Percentiles rank a stretch among this genome's conserved stretches.
These are phyloP conservation scores for Argyresthia albistria DNA, from an alignment of 2,888 invertebrate species.

Conservation along the genomic window DNA sequence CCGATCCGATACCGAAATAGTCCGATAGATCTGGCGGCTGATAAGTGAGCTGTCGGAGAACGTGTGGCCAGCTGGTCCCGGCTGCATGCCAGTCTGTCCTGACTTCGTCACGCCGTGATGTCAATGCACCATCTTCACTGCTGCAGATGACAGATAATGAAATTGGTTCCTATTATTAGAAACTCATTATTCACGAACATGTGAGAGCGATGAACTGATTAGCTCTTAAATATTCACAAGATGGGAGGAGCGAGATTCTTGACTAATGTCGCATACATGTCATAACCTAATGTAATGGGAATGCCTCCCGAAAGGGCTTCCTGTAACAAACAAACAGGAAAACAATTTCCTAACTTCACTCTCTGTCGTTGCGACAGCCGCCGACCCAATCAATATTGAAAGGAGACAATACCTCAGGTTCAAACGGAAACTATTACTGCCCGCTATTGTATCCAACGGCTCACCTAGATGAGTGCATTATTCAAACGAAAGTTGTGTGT, in stretches of 20 bases:
- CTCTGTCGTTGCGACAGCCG: conserved; percentile 32
- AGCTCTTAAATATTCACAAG: conserved; percentile 1
- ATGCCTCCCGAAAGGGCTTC: neutral
- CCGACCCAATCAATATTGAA: conserved; percentile 62
- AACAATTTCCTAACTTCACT: conserved; percentile 9
- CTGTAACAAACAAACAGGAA: neutral
- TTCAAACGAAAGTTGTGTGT: conserved; percentile 63
- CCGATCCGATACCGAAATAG: conserved; percentile 40
- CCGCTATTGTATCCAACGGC: conserved; percentile 60
- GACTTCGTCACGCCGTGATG: conserved; percentile 3
- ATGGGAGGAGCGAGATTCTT: neutral
- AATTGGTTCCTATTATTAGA: conserved; percentile 45
- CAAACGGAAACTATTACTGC: conserved; percentile 69
- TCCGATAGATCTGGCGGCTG: conserved; percentile 25
- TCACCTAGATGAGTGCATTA: conserved; percentile 60
- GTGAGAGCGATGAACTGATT: conserved; percentile 37
- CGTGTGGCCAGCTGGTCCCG: neutral
- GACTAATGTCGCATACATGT: neutral
- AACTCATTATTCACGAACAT: conserved; percentile 32
- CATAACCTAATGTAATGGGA: neutral
- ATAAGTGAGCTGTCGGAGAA: conserved; percentile 19
- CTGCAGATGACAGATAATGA: conserved; percentile 39
- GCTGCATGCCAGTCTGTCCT: neutral
- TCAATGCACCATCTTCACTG: conserved; percentile 4
- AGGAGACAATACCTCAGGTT: conserved; percentile 65